Evolutionary conservation across 2,888 invertebrate genomes (phyloP).

Genomic region (Cyaniris semiargus): DNA sequence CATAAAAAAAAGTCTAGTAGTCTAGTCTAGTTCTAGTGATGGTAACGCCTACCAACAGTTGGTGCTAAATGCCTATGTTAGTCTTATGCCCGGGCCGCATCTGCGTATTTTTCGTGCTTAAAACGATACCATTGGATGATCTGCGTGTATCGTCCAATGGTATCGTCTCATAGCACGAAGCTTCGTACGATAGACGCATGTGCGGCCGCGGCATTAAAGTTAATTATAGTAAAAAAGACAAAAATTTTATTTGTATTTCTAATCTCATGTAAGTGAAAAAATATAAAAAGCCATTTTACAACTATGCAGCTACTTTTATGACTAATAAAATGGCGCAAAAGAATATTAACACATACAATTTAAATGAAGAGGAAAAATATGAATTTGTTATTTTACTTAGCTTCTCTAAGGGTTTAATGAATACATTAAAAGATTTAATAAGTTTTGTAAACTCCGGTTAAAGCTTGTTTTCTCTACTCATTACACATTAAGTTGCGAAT

Average conservation of each 20-base stretch:
- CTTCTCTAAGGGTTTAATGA: background rate
- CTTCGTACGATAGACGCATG: too few species aligned
- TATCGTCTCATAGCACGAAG: too few species aligned
- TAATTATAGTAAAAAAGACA: too few species aligned
- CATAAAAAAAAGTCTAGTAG: too few species aligned
- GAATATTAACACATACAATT: background rate
- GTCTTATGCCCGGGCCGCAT: too few species aligned
- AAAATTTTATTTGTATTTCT: background rate
- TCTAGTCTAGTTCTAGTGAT: too few species aligned
- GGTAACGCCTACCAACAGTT: too few species aligned
- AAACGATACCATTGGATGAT: too few species aligned
- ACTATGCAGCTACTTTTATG: background rate
- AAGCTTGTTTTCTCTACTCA: background rate
- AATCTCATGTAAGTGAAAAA: background rate
- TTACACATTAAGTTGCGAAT: background rate
- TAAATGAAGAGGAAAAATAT: constrained; percentile 6
- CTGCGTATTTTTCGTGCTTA: too few species aligned
- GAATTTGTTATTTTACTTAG: constrained; percentile 15
- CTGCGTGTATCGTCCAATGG: too few species aligned
- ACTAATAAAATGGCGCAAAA: background rate
- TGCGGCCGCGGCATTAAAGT: too few species aligned
- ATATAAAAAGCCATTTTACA: background rate
- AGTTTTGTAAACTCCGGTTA: background rate
- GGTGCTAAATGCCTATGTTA: too few species aligned
- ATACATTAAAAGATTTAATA: constrained; percentile 13